Evolutionary conservation across 2,113 vertebrate species (phyloP), one percentile per base, ranked within the genome.

Genomic region (Vidua chalybeata): DNA sequence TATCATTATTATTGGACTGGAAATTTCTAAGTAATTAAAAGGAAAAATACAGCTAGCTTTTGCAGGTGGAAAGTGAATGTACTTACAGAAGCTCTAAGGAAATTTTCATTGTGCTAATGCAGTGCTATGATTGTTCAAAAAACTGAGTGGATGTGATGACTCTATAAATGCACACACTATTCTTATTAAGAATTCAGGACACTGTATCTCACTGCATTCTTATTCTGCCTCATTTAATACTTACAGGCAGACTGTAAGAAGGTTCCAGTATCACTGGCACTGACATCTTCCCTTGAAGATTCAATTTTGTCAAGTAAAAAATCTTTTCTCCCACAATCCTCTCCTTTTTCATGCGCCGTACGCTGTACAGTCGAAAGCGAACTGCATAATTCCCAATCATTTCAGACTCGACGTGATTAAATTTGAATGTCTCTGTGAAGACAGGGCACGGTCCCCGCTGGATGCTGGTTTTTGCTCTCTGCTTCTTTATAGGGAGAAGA

Each of bases 251-350:
- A 85, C 96, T 98, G 97, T 99, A 99, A 97, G 99, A 99, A 72
- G 99, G 98, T 73, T 99, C 99, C 96, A 99, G 88, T 83, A 98
- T 99, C 97, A 99, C 98, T 30, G 99, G 99, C 94, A 99, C 97
- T 45, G 99, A 99, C 98, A 99, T 98, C 98, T 99, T 99, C 96
- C 99, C 99, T 98, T 99, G 99, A 97, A 99, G 98, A 97, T 99
- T 99, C 97, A 99, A 98, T 98, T 99, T 99, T 92, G 99, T 99
- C 98, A 99, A 98, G 98, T 99, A 99, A 98, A 99, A 99, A 92
- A 99, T 97, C 98, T 99, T 99, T 96, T 99, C 99, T 93, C 99
- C 99, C 52, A 99, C 98, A 97, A 99, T 98, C 97, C 99, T 99
- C 97, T 99, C 99, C 74, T 99, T 99, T 97, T 99, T 99, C 98